Evolutionary conservation across 2,113 vertebrate species (phyloP).

Genomic region (Trogon surrucura): DNA sequence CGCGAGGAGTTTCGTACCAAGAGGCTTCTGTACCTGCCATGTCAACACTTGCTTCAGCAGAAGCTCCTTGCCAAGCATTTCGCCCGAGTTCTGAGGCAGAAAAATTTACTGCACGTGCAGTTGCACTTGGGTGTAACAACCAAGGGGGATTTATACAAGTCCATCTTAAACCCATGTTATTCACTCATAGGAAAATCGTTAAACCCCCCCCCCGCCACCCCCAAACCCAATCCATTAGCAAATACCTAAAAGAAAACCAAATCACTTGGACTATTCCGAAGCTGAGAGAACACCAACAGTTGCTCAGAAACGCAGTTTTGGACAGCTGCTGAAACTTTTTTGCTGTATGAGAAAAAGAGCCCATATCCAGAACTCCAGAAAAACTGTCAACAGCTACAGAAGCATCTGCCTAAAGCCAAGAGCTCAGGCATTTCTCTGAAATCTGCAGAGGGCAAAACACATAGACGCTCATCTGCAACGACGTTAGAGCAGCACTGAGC

Average conservation of each 20-base stretch:
- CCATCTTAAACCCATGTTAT: background rate
- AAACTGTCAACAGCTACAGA: background rate
- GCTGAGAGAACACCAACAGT: background rate
- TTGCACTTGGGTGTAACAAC: background rate
- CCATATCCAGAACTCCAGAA: background rate
- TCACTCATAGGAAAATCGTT: background rate
- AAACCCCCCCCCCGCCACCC: no score
- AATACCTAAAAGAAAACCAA: background rate
- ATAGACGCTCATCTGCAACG: background rate
- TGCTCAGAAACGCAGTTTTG: no score
- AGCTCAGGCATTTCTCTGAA: no score
- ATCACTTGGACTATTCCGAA: background rate
- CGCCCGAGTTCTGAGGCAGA: background rate
- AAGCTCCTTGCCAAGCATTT: background rate
- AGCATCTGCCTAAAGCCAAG: background rate
- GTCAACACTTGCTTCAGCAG: background rate
- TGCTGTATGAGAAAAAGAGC: background rate
- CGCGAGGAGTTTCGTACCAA: background rate
- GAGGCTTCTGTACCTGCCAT: accelerated
- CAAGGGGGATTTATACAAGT: background rate
- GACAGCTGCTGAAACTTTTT: background rate
- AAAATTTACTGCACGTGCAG: background rate
- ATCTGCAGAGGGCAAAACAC: background rate
- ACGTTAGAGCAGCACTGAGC: background rate
- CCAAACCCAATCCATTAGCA: background rate